Percentiles rank a stretch among this genome's conserved stretches.
These are phyloP conservation scores for Diaprepes abbreviatus DNA, from an alignment of 2,888 invertebrate genomes.

Conservation along the genomic window DNA sequence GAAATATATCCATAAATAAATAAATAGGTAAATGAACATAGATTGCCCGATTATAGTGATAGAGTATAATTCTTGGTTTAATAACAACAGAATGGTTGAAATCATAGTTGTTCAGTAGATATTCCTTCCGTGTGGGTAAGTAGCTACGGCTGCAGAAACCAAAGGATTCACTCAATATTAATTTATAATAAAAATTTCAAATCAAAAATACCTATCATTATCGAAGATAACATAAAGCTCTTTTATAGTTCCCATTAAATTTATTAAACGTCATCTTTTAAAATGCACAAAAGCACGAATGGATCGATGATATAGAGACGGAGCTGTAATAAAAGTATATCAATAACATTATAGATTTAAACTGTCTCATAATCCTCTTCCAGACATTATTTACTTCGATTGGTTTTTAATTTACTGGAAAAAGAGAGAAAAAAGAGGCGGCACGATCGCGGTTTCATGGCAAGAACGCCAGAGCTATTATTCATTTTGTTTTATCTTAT, in stretches of 20 bases:
- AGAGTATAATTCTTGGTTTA: too few species aligned
- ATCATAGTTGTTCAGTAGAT: too few species aligned
- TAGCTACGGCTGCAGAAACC: too few species aligned
- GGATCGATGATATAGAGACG: not conserved
- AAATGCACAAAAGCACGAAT: not conserved
- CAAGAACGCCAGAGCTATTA: constrained; percentile 50
- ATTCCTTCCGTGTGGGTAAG: too few species aligned
- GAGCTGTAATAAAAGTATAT: constrained; percentile 1
- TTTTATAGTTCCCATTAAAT: constrained; percentile 3
- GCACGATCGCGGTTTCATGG: not conserved
- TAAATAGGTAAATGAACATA: too few species aligned
- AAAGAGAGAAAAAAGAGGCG: not conserved
- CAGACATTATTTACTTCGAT: not conserved
- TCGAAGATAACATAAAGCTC: not conserved
- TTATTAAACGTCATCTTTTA: constrained; percentile 12
- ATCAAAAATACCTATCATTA: not conserved
- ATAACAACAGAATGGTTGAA: too few species aligned
- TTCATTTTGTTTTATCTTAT: constrained; percentile 57
- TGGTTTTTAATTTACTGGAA: not conserved
- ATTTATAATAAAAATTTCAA: not conserved
- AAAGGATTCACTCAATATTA: too few species aligned
- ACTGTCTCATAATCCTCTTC: not conserved
- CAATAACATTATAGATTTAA: not conserved
- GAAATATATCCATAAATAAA: too few species aligned
- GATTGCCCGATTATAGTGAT: too few species aligned